phyloP scores from a whole-genome alignment of 2,888 invertebrate species.

The Dinocampus coccinellae region DNA sequence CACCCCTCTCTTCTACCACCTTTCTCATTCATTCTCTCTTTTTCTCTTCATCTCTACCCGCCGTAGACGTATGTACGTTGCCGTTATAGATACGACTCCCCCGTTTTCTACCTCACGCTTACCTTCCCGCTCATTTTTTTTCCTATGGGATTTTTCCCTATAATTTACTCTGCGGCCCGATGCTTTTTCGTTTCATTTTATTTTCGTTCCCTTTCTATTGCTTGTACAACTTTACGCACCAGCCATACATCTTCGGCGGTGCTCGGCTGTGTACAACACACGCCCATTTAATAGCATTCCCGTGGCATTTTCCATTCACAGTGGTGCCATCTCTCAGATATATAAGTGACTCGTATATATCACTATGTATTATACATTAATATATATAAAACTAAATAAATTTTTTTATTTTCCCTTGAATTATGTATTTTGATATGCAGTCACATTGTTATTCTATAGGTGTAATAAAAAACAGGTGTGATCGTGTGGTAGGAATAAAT shows the following conservation, averaged over 20 bases:
- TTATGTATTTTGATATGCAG: no score
- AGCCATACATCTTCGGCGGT: conserved; percentile 69
- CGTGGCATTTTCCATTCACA: conserved; percentile 65
- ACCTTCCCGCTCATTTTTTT: conserved; percentile 39
- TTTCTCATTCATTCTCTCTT: conserved; percentile 42
- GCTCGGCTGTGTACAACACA: conserved; percentile 56
- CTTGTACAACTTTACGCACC: conserved; percentile 48
- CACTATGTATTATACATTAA: no score
- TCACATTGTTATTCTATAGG: no score
- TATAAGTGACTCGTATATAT: neutral
- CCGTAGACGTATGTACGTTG: neutral
- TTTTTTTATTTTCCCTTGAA: no score
- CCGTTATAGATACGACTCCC: no score
- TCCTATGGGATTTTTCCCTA: conserved; percentile 59
- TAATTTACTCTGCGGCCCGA: conserved; percentile 59
- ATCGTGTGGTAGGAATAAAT: no score
- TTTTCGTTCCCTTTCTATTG: conserved; percentile 23
- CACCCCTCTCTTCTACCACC: conserved; percentile 33
- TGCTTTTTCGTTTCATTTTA: conserved; percentile 23
- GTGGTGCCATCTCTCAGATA: conserved; percentile 61
- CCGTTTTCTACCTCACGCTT: neutral
- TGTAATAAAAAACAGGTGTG: no score
- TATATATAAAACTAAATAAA: no score
- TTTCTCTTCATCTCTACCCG: conserved; percentile 1
- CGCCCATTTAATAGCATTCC: conserved; percentile 70